Conservation (phyloP, 2,888 invertebrate species). For the Thera obeliscata region DNA sequence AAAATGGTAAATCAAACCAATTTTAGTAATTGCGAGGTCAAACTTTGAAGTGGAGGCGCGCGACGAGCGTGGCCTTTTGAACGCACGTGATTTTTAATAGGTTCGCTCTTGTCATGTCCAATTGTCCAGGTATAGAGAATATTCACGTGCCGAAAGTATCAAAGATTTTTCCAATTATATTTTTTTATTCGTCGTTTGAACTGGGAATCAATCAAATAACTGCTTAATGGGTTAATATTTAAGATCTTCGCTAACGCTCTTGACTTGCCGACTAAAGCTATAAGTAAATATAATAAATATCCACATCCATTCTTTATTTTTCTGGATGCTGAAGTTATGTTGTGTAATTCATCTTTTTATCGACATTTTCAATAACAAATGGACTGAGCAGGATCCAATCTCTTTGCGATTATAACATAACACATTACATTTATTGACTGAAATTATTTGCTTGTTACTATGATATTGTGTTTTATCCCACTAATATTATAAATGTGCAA, state of each 20-base stretch:
- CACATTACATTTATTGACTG: conserved; percentile 13
- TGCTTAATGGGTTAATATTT: conserved; percentile 7
- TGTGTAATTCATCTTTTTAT: conserved; percentile 37
- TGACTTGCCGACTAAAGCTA: conserved; percentile 20
- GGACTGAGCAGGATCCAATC: conserved; percentile 29
- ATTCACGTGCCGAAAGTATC: conserved; percentile 6
- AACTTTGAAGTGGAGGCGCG: conserved; percentile 76
- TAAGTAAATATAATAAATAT: conserved; percentile 37
- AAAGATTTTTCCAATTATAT: not conserved
- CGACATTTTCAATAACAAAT: conserved; percentile 29
- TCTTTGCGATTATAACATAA: conserved; percentile 17
- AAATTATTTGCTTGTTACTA: conserved; percentile 19
- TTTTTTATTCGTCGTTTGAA: conserved; percentile 3
- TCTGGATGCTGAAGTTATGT: conserved; percentile 34
- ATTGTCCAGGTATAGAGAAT: conserved; percentile 39
- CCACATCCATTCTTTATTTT: conserved; percentile 32
- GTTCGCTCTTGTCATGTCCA: conserved; percentile 46
- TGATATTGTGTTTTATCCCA: not conserved
- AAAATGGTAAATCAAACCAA: conserved; percentile 85
- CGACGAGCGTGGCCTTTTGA: conserved; percentile 65
- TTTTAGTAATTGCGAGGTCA: conserved; percentile 84
- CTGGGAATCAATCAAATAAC: conserved; percentile 17
- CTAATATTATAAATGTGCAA: no score
- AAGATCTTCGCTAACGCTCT: conserved; percentile 22
- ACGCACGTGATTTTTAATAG: conserved; percentile 73